Conservation (phyloP, 2,797 vertebrate genomes). For the Artibeus lituratus region DNA sequence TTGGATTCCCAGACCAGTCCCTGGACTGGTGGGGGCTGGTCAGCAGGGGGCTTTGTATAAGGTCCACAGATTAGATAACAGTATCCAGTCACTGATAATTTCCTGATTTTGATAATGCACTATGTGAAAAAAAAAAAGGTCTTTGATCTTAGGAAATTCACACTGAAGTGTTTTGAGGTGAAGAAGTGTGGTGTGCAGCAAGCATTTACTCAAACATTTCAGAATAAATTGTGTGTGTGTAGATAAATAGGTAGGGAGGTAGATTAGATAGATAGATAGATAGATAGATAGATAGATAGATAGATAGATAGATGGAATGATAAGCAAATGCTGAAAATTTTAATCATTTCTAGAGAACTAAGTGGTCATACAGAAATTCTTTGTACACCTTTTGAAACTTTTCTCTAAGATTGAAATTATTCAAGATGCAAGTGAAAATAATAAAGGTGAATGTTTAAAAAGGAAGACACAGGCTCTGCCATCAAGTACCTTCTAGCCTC, state of each 20-base stretch:
- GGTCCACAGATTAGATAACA: background rate
- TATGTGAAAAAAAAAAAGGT: background rate
- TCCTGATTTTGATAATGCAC: background rate
- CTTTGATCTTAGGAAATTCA: constrained; percentile 20
- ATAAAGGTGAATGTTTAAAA: background rate
- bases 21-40: background rate
- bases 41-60: background rate
- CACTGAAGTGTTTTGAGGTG: background rate
- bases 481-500: background rate
- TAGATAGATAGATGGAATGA: background rate
- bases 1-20: background rate
- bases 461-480: background rate
- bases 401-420: background rate
- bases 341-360: background rate
- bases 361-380: background rate
- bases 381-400: background rate
- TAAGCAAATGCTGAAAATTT: background rate
- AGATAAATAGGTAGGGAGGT: background rate
- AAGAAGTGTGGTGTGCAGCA: background rate
- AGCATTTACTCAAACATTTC: background rate
- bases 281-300: background rate
- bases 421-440: background rate
- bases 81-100: background rate
- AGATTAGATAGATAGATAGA: background rate
- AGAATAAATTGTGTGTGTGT: background rate